Conservation (phyloP, 1,140 invertebrate genomes). For the silkworm (Bombyx mori) region DNA sequence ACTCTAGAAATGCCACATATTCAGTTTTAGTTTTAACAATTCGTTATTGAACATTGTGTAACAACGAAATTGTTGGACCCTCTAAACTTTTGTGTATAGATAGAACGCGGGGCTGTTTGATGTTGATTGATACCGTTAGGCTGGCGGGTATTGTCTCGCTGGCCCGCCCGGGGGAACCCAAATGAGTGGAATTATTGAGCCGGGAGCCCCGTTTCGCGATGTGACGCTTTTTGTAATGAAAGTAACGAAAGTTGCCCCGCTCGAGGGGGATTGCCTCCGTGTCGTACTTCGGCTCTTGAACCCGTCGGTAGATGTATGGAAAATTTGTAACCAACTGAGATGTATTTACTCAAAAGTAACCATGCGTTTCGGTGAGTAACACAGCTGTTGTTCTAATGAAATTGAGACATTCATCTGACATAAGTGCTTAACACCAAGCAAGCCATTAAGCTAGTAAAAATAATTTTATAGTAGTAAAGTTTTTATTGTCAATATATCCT, state of each 20-base stretch:
- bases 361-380: too few relatives aligned
- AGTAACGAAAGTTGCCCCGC: slow-evolving; percentile 20
- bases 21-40: background rate
- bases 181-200: slow-evolving; percentile 66
- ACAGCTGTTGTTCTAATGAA: too few relatives aligned
- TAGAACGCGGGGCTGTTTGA: slow-evolving; percentile 55
- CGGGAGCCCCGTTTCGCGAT: slow-evolving; percentile 38
- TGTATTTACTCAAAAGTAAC: too few relatives aligned
- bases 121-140: slow-evolving; percentile 69
- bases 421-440: too few relatives aligned
- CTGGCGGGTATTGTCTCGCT: slow-evolving; percentile 52
- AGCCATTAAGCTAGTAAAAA: too few relatives aligned
- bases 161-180: slow-evolving; percentile 43
- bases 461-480: too few relatives aligned
- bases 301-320: too few relatives aligned
- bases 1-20: background rate
- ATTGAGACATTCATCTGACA: too few relatives aligned
- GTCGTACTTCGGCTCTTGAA: too few relatives aligned
- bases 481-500: too few relatives aligned
- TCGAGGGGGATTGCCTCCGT: too few relatives aligned
- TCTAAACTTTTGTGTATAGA: slow-evolving; percentile 37
- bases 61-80: slow-evolving; percentile 31
- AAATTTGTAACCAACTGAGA: too few relatives aligned
- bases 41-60: background rate
- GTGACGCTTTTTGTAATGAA: slow-evolving; percentile 66